Evolutionary conservation across 2,113 vertebrate species (phyloP).

Genomic region (Phylloscopus trochilus): DNA sequence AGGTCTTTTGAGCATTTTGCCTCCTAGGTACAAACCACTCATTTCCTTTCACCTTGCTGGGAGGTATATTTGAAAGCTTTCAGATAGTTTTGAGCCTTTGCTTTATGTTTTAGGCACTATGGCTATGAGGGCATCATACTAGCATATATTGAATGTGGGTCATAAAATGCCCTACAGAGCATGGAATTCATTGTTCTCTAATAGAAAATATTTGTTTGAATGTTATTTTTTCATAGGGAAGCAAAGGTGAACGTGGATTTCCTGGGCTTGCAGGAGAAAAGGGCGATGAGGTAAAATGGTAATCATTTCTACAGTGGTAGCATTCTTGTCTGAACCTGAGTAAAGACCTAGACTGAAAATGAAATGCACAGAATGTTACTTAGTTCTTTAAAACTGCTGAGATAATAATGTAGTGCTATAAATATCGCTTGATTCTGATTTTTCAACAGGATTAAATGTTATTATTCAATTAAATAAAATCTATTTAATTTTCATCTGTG

Average conservation of each 20-base stretch:
- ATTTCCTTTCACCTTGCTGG: background rate
- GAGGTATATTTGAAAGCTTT: background rate
- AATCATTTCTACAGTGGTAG: background rate
- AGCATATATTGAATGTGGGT: background rate
- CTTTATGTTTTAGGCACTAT: background rate
- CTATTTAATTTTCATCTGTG: background rate
- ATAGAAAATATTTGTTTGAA: conserved; percentile 9
- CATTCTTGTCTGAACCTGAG: background rate
- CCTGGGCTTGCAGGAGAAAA: conserved; percentile 89
- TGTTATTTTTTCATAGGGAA: conserved; percentile 79
- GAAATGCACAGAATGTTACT: background rate
- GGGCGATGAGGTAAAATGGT: conserved; percentile 89
- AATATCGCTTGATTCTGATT: background rate
- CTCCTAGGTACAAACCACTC: background rate
- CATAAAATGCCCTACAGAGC: background rate
- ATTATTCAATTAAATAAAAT: background rate
- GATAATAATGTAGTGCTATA: background rate
- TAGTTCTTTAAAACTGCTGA: background rate
- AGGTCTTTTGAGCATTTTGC: background rate
- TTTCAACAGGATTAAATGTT: background rate
- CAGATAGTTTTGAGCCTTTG: background rate
- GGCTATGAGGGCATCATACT: background rate
- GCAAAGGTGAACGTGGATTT: conserved; percentile 95
- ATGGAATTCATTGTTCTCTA: background rate
- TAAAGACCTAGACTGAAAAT: background rate